These are phyloP conservation scores for Pachliopta kotzebuea DNA, from an alignment of 2,888 invertebrate genomes.

Conservation along the genomic window DNA sequence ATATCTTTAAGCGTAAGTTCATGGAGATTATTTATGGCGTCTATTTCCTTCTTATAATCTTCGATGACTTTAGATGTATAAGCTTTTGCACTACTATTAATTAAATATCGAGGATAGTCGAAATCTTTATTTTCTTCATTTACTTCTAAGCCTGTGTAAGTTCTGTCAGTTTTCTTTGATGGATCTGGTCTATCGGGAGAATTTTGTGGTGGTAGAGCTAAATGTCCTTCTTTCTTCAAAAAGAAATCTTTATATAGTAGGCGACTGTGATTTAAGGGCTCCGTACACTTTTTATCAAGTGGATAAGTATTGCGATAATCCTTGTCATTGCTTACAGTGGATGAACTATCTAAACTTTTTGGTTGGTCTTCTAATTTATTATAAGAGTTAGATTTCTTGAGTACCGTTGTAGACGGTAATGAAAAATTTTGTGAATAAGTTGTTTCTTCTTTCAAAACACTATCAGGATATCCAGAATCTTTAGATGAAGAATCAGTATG, in stretches of 20 bases:
- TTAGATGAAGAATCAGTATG: conserved; percentile 69
- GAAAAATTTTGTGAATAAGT: conserved; percentile 53
- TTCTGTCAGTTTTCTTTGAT: conserved; percentile 42
- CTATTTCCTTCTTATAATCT: conserved; percentile 75
- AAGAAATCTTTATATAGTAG: conserved; percentile 73
- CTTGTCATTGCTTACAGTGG: conserved; percentile 53
- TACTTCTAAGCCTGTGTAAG: conserved; percentile 34
- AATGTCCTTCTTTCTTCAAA: conserved; percentile 64
- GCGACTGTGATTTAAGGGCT: conserved; percentile 70
- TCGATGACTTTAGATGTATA: conserved; percentile 77
- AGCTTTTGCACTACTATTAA: conserved; percentile 69
- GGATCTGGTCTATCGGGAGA: conserved; percentile 52
- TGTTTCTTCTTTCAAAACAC: conserved; percentile 61
- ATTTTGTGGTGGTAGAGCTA: conserved; percentile 63
- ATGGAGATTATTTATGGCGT: conserved; percentile 72
- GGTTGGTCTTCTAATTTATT: conserved; percentile 53
- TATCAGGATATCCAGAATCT: conserved; percentile 71
- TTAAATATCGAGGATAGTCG: conserved; percentile 69
- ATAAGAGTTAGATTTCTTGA: conserved; percentile 49
- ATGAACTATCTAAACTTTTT: conserved; percentile 62
- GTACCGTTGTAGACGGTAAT: conserved; percentile 52
- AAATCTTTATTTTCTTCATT: conserved; percentile 46
- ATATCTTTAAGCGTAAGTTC: conserved; percentile 74
- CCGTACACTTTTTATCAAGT: conserved; percentile 54
- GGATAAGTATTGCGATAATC: conserved; percentile 48